Evolutionary conservation across 2,113 vertebrate genomes (phyloP).

Genomic region (Lasiurus cinereus): DNA sequence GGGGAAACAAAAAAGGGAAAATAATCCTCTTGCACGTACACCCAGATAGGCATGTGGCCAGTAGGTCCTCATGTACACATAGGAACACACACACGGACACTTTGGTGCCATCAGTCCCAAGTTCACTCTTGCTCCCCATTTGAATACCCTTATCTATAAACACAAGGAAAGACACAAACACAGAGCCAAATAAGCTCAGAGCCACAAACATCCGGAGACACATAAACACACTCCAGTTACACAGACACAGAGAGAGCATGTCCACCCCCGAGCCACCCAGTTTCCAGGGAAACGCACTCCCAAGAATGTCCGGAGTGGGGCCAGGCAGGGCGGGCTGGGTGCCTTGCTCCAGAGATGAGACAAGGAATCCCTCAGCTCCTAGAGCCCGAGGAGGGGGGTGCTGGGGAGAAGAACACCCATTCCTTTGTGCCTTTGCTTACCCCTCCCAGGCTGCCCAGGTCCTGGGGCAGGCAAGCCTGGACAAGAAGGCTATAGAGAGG

Average conservation of each 20-base stretch:
- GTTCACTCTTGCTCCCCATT: neutral
- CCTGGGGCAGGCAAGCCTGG: constrained; percentile 65
- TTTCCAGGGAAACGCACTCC: constrained; percentile 83
- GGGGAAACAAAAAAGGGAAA: neutral
- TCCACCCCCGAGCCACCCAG: constrained; percentile 73
- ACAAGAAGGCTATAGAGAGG: constrained; percentile 62
- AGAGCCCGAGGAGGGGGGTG: constrained; percentile 62
- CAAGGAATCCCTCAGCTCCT: constrained; percentile 82
- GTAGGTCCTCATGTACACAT: neutral
- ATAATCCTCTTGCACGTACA: neutral
- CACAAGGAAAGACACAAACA: constrained; percentile 68
- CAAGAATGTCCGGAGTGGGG: constrained; percentile 84
- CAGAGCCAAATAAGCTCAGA: constrained; percentile 7
- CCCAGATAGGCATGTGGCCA: neutral
- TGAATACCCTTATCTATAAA: constrained; percentile 65
- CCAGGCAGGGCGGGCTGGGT: constrained; percentile 80
- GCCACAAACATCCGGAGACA: constrained; percentile 76
- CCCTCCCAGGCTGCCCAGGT: constrained; percentile 72
- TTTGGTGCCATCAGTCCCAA: neutral
- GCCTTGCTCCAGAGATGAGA: constrained; percentile 81
- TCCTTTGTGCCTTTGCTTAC: constrained; percentile 80
- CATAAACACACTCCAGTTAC: constrained; percentile 77
- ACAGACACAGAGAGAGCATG: constrained; percentile 74
- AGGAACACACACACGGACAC: neutral
- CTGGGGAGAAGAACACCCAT: constrained; percentile 78